Base-by-base conservation (phyloP, 2,888 invertebrate species). In the Drosophila longiperda region DNA sequence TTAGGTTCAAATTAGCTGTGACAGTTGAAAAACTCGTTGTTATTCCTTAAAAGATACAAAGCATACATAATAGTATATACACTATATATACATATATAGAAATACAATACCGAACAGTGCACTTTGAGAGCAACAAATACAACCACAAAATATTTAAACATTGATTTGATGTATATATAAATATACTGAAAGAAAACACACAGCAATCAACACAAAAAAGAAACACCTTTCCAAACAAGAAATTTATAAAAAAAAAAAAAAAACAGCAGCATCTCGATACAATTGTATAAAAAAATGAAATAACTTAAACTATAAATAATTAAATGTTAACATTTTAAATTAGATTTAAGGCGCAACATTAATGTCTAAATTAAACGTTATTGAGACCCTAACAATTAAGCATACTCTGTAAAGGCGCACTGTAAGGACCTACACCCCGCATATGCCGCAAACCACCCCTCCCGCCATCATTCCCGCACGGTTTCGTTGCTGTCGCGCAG, bases 321-420 rank as follows among this genome's bases (percentile, higher is more conserved):
- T 77, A 82, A 79, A 84, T 79, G 87, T 85, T 89, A 85, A 79
- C 75, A 87, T 89, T 87, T 85, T 85, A 89, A 81, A 82, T 70
- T 87, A 89, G 73, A 65, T 78, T 67, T 82, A 80, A 89, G 87
- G 54, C 54, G 66, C 73, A 63, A 89, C 79, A 76, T 75, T 87
- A 73, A 70, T 53, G 82, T 84, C 73, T 70, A 89, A 85, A 87
- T 85, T 89, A 75, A 87, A 83, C 75, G 82, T 87, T 83, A 87
- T 71, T 48, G 48, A 67, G 15, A 40, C 53, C 53, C 26, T 67
- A 62, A 29, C 8, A 61, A 29, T 52, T 74, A 73, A 68, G 68
- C 29, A 49, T 40, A 48, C 15, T 68, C 68, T 69, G 70, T 59
- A 53, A 58, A 36, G 52, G 45, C 45, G 45, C 45, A 45, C 15